Evolutionary conservation across 1,140 invertebrate species (phyloP).

Genomic region (Papilio glaucus): DNA sequence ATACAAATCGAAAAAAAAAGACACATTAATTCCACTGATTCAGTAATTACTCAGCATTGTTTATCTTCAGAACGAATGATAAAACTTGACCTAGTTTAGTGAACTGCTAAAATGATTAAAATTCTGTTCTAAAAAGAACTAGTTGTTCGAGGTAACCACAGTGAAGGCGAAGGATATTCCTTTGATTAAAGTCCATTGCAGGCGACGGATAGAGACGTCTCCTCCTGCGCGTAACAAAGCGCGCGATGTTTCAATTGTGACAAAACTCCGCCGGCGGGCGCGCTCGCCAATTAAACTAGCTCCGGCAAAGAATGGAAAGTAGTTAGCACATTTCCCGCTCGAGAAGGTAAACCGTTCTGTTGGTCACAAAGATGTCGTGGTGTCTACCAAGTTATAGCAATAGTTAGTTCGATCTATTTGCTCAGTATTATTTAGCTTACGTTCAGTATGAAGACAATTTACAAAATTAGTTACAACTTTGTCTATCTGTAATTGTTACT

Average conservation of each 20-base stretch:
- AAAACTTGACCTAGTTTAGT: not conserved
- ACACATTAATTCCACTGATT: not conserved
- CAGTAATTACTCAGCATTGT: not conserved
- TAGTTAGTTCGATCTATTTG: too few species aligned
- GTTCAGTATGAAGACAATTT: too few species aligned
- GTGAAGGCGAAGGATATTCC: conserved; percentile 4
- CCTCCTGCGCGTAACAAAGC: not conserved
- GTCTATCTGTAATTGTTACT: too few species aligned
- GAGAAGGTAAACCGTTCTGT: not conserved
- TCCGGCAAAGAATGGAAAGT: not conserved
- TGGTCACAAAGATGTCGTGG: not conserved
- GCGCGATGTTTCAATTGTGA: conserved; percentile 24
- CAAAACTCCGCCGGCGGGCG: conserved; percentile 17
- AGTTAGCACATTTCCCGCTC: conserved; percentile 18
- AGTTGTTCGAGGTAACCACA: not conserved
- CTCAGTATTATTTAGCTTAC: too few species aligned
- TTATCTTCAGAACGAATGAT: not conserved
- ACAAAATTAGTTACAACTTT: too few species aligned
- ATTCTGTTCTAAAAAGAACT: not conserved
- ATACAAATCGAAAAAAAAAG: too few species aligned
- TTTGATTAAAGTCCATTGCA: conserved; percentile 22
- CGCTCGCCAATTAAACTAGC: conserved; percentile 24
- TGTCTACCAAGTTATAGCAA: not conserved
- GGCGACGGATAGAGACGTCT: not conserved
- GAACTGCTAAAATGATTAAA: not conserved